phyloP scores from a whole-genome alignment of 2,888 invertebrate species.

The Priapulus caudatus region DNA sequence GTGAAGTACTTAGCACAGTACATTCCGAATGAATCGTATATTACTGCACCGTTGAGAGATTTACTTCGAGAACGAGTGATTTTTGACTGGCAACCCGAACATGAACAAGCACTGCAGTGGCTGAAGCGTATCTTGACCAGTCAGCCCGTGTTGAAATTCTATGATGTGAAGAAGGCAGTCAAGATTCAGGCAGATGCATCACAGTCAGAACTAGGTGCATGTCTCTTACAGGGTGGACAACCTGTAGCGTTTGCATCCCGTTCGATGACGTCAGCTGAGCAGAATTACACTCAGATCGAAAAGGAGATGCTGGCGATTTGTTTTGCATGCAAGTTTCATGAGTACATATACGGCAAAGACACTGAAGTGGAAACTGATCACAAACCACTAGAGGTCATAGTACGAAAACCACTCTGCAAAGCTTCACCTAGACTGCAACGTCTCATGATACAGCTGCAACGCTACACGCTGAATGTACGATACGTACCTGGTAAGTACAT shows the following conservation, averaged over 20 bases:
- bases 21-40: too few relatives aligned
- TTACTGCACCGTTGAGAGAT: too few relatives aligned
- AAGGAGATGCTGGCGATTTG: constrained; percentile 35
- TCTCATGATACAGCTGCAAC: too few relatives aligned
- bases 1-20: too few relatives aligned
- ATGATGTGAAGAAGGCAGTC: constrained; percentile 23
- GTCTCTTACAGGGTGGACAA: constrained; percentile 26
- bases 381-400: constrained; percentile 31
- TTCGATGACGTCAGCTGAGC: constrained; percentile 28
- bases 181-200: constrained; percentile 30
- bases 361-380: constrained; percentile 35
- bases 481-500: too few relatives aligned
- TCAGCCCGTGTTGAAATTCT: constrained; percentile 28
- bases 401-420: constrained; percentile 31
- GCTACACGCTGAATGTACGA: too few relatives aligned
- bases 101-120: constrained; percentile 25
- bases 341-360: too few relatives aligned
- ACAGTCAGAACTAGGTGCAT: constrained; percentile 30
- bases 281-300: constrained; percentile 34
- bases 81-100: too few relatives aligned
- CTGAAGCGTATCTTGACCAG: constrained; percentile 26
- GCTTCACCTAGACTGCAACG: constrained; percentile 34
- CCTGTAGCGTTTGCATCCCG: constrained; percentile 34
- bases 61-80: too few relatives aligned
- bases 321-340: too few relatives aligned